phyloP scores from a whole-genome alignment of 2,113 vertebrate genomes.

The Speoplatyrhinus poulsoni region DNA sequence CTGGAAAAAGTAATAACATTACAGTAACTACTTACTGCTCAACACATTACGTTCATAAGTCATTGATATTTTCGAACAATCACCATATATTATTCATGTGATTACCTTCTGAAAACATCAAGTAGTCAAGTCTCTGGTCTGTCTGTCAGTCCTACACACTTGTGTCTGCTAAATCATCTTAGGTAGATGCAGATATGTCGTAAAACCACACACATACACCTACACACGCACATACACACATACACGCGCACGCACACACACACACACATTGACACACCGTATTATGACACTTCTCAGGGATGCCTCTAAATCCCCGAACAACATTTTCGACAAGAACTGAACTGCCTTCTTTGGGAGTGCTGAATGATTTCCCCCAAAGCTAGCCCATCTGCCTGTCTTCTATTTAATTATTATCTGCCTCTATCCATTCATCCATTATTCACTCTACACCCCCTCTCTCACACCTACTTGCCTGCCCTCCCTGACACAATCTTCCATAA shows the following conservation, averaged over 20 bases:
- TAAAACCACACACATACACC: neutral
- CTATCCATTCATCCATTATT: constrained; percentile 50
- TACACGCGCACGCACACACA: constrained; percentile 9
- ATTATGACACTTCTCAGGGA: neutral
- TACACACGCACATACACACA: constrained; percentile 6
- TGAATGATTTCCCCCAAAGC: constrained; percentile 38
- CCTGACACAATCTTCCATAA: neutral
- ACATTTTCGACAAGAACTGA: constrained; percentile 13
- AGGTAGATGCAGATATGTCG: neutral
- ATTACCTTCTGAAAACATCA: constrained; percentile 56
- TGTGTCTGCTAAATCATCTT: constrained; percentile 27
- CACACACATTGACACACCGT: neutral
- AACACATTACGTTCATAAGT: too few species aligned
- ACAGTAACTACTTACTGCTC: too few species aligned
- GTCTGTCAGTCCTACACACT: constrained; percentile 30
- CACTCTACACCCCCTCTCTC: constrained; percentile 14
- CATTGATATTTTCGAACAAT: neutral
- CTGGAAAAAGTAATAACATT: too few species aligned
- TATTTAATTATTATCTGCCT: constrained; percentile 53
- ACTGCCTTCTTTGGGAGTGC: constrained; percentile 9
- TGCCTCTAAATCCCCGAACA: neutral
- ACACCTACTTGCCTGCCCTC: neutral
- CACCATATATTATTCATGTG: constrained; percentile 54
- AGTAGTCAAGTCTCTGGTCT: constrained; percentile 7
- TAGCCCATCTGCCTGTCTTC: constrained; percentile 36